These are phyloP conservation scores for Trissonchulus latispiculum DNA, from an alignment of 2,888 invertebrate species.

Conservation along the genomic window DNA sequence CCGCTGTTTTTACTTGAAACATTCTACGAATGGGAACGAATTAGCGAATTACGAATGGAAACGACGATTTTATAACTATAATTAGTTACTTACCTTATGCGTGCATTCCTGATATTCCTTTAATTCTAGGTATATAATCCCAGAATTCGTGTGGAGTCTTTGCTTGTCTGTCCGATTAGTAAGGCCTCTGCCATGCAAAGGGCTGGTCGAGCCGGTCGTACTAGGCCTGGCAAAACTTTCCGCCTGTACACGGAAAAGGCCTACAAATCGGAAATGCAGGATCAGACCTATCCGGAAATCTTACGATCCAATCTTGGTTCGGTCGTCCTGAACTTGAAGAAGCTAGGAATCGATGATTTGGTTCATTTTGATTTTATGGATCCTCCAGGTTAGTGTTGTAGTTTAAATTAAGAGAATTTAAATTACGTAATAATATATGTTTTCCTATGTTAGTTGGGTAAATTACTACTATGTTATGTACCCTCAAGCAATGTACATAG, in stretches of 20 bases:
- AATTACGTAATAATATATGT: no score
- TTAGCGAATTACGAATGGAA: no score
- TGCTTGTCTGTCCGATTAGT: conserved; percentile 94
- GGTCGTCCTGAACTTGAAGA: conserved; percentile 94
- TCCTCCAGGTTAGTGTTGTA: conserved; percentile 59
- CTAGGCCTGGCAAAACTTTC: conserved; percentile 97
- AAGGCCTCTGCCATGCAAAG: conserved; percentile 98
- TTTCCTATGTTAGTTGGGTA: no score
- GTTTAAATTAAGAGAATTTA: conserved; percentile 1
- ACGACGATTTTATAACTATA: no score
- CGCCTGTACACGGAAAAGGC: conserved; percentile 76
- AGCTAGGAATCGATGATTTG: conserved; percentile 94
- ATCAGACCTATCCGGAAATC: conserved; percentile 95
- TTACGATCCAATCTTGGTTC: conserved; percentile 83
- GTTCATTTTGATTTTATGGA: conserved; percentile 99
- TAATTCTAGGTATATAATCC: conserved; percentile 69
- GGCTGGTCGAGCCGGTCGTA: conserved; percentile 93
- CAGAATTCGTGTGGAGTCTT: conserved; percentile 81
- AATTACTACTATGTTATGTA: no score
- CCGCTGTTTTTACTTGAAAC: no score
- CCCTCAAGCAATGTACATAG: no score
- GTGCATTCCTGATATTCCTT: no score
- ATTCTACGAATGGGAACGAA: no score
- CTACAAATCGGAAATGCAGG: conserved; percentile 91
- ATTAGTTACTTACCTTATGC: no score